Evolutionary conservation across 2,113 vertebrate species (phyloP).

Genomic region (Varanus komodoensis): DNA sequence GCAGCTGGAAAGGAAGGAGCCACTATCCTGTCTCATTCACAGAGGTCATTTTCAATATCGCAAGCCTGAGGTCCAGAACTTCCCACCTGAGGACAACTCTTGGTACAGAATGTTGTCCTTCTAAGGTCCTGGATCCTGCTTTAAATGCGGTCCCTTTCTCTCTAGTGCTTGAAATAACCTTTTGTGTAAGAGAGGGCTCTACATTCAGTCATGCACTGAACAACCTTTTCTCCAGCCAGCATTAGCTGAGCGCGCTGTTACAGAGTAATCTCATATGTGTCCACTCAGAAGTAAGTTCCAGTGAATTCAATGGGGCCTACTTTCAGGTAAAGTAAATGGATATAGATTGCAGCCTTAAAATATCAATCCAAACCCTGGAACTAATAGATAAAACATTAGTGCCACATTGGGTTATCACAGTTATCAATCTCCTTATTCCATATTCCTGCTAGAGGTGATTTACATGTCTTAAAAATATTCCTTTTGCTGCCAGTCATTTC

Average conservation of each 20-base stretch:
- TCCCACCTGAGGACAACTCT: neutral
- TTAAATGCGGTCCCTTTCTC: neutral
- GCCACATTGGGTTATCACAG: neutral
- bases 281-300: neutral
- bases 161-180: neutral
- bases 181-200: neutral
- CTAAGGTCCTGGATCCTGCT: neutral
- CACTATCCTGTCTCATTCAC: slow-evolving; percentile 15
- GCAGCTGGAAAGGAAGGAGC: slow-evolving; percentile 11
- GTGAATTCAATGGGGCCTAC: neutral
- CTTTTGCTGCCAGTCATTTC: neutral
- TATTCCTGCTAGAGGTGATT: neutral
- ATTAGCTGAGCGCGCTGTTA: neutral
- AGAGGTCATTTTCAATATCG: slow-evolving; percentile 34
- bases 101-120: neutral
- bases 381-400: neutral
- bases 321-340: neutral
- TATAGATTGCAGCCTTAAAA: neutral
- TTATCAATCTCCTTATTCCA: neutral
- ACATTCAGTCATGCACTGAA: neutral
- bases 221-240: neutral
- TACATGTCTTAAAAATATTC: neutral
- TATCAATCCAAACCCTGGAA: neutral
- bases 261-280: neutral
- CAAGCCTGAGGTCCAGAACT: neutral